These are phyloP conservation scores for Rotaria sp. DNA, from an alignment of 2,888 invertebrate species.

Conservation along the genomic window DNA sequence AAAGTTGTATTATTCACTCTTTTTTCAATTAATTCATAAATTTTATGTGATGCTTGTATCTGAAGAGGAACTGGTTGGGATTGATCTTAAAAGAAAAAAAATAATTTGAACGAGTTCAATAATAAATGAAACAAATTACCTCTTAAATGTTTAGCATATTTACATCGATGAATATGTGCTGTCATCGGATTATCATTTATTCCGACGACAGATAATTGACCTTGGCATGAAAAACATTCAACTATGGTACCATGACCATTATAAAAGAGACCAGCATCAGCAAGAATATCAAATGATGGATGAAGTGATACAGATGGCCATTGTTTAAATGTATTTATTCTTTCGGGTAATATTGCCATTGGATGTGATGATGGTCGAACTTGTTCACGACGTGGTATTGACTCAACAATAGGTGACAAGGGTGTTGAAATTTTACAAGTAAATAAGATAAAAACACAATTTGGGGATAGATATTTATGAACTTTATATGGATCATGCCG, in stretches of 20 bases:
- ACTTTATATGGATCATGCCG: neutral
- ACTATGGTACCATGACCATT: neutral
- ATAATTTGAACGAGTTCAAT: neutral
- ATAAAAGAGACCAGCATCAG: neutral
- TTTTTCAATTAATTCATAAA: neutral
- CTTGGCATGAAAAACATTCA: neutral
- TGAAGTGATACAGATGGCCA: neutral
- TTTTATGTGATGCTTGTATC: neutral
- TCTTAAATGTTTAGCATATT: neutral
- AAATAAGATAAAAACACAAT: neutral
- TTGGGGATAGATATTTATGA: neutral
- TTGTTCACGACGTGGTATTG: neutral
- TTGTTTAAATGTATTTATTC: neutral
- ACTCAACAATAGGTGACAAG: neutral
- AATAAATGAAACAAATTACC: neutral
- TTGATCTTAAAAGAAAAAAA: neutral
- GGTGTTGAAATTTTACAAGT: neutral
- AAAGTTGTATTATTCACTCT: neutral
- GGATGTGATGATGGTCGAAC: neutral
- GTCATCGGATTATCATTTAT: neutral
- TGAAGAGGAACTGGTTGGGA: neutral
- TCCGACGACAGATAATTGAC: neutral
- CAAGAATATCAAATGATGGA: neutral
- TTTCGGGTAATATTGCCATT: neutral
- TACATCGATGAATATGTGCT: neutral